These are phyloP conservation scores for Lasioglossum albipes DNA, from an alignment of 1,140 invertebrate genomes.

Conservation along the genomic window DNA sequence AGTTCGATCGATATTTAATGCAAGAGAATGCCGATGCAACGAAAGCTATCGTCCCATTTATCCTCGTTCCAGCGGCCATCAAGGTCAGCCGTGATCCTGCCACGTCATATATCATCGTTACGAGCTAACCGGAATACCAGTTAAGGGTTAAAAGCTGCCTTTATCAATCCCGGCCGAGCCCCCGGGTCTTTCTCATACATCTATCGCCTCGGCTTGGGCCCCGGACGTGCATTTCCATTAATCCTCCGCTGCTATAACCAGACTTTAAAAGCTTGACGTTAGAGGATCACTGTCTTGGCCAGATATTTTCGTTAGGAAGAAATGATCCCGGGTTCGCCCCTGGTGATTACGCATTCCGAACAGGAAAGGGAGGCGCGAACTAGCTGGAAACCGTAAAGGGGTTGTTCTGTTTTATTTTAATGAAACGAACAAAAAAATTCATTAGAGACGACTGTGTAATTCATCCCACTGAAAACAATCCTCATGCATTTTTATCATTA, in stretches of 20 bases:
- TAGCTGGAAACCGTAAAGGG: no score
- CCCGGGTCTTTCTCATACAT: slow-evolving; percentile 61
- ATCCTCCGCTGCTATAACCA: slow-evolving; percentile 45
- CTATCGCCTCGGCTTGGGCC: slow-evolving; percentile 28
- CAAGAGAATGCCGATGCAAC: slow-evolving; percentile 41
- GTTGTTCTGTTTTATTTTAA: no score
- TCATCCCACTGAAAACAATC: no score
- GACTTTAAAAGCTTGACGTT: slow-evolving; percentile 49
- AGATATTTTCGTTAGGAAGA: slow-evolving; percentile 25
- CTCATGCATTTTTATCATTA: no score
- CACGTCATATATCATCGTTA: slow-evolving; percentile 65
- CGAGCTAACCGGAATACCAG: slow-evolving; percentile 55
- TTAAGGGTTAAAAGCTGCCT: slow-evolving; percentile 65
- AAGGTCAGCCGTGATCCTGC: slow-evolving; percentile 63
- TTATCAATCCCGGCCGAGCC: slow-evolving; percentile 58
- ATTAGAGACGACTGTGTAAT: no score
- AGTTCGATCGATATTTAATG: slow-evolving; percentile 47
- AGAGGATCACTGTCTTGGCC: slow-evolving; percentile 33
- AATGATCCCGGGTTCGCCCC: not conserved
- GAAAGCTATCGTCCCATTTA: slow-evolving; percentile 54
- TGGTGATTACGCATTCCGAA: not conserved
- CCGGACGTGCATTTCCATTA: slow-evolving; percentile 61
- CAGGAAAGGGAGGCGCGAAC: not conserved
- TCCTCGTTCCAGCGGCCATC: slow-evolving; percentile 58
- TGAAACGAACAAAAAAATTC: no score